Evolutionary conservation across 2,888 invertebrate genomes (phyloP), one percentile per base, ranked within the genome.

Genomic region (Drosophila recens): DNA sequence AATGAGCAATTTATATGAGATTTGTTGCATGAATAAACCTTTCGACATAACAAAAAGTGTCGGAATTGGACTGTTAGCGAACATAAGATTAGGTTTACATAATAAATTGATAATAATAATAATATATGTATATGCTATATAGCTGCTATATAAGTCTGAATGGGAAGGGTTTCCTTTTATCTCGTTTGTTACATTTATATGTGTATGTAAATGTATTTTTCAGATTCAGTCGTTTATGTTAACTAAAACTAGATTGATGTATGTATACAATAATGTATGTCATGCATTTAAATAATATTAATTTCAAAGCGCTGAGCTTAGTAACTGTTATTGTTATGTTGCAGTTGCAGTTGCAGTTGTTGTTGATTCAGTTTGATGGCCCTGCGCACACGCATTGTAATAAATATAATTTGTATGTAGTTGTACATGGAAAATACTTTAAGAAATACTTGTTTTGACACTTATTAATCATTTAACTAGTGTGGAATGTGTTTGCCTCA

Each of bases 141-240:
- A 61, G 61, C 51, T 65, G 56, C 56, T n/a, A 15, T 53, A 38
- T 15, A 53, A 49, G 67, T 53, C 33, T 56, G 67, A 9, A 33
- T 53, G 36, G 20, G 38, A 27, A 10, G 13, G 15, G 13, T 48
- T 56, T 36, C 30, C 4, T 17, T 43, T 56, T 15, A 33, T 30
- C 36, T 52, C 57, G 17, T 54, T 42, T 46, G 51, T 42, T 45
- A 70, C 43, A 62, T 57, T 62, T 53, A 38, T 54, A 17, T 66
- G 30, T 67, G 53, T 72, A 56, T 67, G 69, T 70, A 66, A 69
- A 69, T 77, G 79, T 77, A 79, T 78, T 76, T 73, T 79, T 79
- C 79, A 77, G 76, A 77, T 79, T 77, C 76, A 77, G 76, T 77
- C 76, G 63, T 78, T 72, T 79, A 74, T 77, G 66, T 79, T 63